Conservation (phyloP, 2,113 vertebrate species). For the Psilopsiagon aurifrons region DNA sequence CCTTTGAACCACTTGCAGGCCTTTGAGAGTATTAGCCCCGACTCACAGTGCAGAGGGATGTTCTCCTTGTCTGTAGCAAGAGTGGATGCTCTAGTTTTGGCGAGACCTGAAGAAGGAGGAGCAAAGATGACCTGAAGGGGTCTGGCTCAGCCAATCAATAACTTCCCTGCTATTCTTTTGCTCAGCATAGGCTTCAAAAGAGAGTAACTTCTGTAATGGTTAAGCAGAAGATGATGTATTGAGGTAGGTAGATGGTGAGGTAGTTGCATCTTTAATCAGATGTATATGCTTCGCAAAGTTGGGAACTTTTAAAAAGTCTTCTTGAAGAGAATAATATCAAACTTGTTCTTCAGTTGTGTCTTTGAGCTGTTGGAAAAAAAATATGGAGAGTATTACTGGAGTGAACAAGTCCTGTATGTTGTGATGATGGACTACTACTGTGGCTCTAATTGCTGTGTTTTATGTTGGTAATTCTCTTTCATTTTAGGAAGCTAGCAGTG, state of each 20-base stretch:
- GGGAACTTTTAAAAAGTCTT: not conserved
- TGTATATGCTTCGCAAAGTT: not conserved
- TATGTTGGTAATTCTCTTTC: not conserved
- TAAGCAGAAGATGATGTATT: not conserved
- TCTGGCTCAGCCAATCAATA: slow-evolving; percentile 43
- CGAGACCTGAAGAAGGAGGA: not conserved
- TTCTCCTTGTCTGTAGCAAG: not conserved
- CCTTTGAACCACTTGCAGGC: not conserved
- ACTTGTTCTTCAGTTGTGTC: not conserved
- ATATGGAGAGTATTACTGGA: not conserved
- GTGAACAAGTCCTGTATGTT: not conserved
- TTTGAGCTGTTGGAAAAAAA: not conserved
- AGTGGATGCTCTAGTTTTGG: not conserved
- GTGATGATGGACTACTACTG: not conserved
- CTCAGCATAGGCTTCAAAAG: slow-evolving; percentile 36
- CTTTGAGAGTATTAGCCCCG: not conserved
- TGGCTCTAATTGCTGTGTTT: not conserved
- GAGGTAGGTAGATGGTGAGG: not conserved
- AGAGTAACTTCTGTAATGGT: slow-evolving; percentile 29
- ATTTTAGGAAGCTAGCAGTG: not conserved
- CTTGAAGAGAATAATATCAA: not conserved
- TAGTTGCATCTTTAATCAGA: not conserved
- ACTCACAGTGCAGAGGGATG: not conserved
- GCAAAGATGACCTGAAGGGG: slow-evolving; percentile 13
- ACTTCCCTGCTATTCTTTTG: not conserved